Evolutionary conservation across 1,140 invertebrate species (phyloP).

Genomic region (Acromyrmex echinatior): DNA sequence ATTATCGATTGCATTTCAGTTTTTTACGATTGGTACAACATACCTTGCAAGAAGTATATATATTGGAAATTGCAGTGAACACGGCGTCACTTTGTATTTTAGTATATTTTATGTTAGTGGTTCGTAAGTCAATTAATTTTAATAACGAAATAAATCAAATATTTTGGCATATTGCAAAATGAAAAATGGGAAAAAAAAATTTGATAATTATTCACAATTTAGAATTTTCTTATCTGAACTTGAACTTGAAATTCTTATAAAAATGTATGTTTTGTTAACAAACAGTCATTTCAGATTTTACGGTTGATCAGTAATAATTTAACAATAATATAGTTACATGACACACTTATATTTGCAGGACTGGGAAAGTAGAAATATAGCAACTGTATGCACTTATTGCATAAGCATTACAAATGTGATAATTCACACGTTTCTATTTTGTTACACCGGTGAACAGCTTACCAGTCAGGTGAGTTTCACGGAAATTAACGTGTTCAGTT

Average conservation of each 20-base stretch:
- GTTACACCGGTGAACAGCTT: slow-evolving; percentile 76
- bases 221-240: background rate
- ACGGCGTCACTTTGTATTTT: slow-evolving; percentile 77
- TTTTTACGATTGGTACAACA: slow-evolving; percentile 47
- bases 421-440: slow-evolving; percentile 78
- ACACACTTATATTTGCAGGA: slow-evolving; percentile 67
- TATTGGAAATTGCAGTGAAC: slow-evolving; percentile 78
- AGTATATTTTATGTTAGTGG: slow-evolving; percentile 75
- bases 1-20: slow-evolving; percentile 25
- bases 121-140: slow-evolving; percentile 29
- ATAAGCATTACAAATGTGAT: slow-evolving; percentile 69
- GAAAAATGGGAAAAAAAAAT: slow-evolving; percentile 24
- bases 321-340: background rate
- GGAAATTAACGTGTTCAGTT: background rate
- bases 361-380: slow-evolving; percentile 63
- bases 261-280: background rate
- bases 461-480: slow-evolving; percentile 67
- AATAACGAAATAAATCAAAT: background rate
- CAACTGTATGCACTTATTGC: slow-evolving; percentile 60
- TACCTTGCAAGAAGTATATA: slow-evolving; percentile 74
- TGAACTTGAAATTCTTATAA: background rate
- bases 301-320: background rate
- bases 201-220: background rate
- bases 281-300: background rate
- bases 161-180: background rate